Evolutionary conservation across 2,888 invertebrate species (phyloP), one percentile per base, ranked within the genome.

Genomic region (Anaspis maculata): DNA sequence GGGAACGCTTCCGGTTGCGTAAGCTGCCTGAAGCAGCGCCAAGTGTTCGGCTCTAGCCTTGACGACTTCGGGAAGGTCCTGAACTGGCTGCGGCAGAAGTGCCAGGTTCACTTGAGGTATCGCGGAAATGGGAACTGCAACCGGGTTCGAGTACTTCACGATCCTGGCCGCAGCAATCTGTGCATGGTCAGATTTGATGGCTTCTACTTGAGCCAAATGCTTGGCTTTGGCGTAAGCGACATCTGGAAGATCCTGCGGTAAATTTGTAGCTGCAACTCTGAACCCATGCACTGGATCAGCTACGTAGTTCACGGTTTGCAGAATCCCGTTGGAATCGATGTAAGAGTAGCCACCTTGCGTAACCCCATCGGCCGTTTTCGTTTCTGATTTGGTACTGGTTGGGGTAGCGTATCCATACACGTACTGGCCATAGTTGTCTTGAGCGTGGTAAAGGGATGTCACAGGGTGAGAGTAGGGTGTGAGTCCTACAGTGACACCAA

Each of bases 331-430:
- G 13, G 75, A 72, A 56, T 81, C 81, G 32, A 81, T 71, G 57
- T 81, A 82, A 30, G 77, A 77, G 54, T 81, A 81, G 26, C 74
- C 76, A 16, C 79, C 79, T 21, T 72, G 68, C 3, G 77, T 77
- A 9, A 75, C 70, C 13, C 79, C 79, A 52, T 78, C 75, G 34
- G 71, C 64, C 2, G 71, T 67, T 39, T 74, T 72, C 1, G 72
- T 66, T 61, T 82, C 82, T 25, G 72, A 71, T 57, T 78, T 79
- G 43, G 77, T 71, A 41, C 76, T 74, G 27, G 76, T 74, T 27
- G 77, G 79, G 37, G 77, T 79, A 10, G 73, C 64, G 58, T 79
- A 79, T 13, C 78, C 78, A 54, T 74, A 75, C 41, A 68, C 65
- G 56, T 74, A 74, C 47, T 72, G 72, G 2, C 76, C 75, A 21